Base-by-base conservation (phyloP, 1,140 invertebrate genomes). In the Venustaconcha ellipsiformis region DNA sequence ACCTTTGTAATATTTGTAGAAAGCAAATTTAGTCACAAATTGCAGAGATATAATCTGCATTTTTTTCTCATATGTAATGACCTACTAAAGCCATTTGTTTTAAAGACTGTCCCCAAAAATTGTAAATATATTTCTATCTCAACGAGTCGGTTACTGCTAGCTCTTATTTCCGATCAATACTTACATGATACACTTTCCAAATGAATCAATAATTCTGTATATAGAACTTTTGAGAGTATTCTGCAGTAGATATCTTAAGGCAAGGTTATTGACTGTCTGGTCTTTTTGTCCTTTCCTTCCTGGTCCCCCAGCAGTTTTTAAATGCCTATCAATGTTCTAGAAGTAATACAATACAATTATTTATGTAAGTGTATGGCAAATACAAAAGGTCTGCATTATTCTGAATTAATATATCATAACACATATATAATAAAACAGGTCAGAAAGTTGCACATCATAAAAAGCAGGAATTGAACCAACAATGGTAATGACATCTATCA, bases 321-420 rank as follows among this genome's bases (percentile, higher is more conserved):
- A 82, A 70, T 86, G 82, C 72, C 84, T 86, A 57, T 88, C 86
- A 20, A 88, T 78, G 78, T 79, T 82, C 86, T 87, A 73, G 15
- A 67, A 76, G 56, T 18, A 60, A 56, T 15, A 67, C 69, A 57
- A 56, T 62, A n/a, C 17, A 59, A 69, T 58, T 56, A 1, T n/a
- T 8, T 17, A n/a, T 66, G 5, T 11, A 17, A 8, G 17, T 6
- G 20, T 66, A 12, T n/a, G 12, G 14, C 14, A 30, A 30, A 30
- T n/a, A 30, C 12, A 17, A 14, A 14, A 37, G 20, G n/a, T 67
- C 20, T 26, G 20, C 23, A n/a, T n/a, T n/a, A 13, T 4, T 23
- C 4, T 12, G 14, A 66, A 20, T 17, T 12, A 12, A 12, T 67
- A 37, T 30, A 67, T 30, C 17, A 37, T n/a, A 14, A n/a, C n/a